Evolutionary conservation across 2,113 vertebrate genomes (phyloP), one percentile per base, ranked within the genome.

Genomic region (Myrmecophaga tridactyla): DNA sequence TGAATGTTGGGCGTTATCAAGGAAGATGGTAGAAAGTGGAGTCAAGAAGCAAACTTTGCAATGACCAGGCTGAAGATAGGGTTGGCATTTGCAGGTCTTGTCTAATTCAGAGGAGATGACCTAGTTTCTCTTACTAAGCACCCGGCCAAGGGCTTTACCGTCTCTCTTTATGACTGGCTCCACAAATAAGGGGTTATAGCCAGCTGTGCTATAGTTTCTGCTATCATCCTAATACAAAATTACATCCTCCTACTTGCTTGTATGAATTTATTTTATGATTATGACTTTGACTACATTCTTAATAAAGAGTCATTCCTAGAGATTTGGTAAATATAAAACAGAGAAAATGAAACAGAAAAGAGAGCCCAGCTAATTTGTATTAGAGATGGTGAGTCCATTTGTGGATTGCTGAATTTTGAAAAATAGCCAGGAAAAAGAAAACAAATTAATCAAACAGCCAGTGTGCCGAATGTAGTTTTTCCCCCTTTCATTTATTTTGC

Each of bases 331-430:
- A 82, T 94, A 77, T 34, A 46, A 86, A 77, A 34, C 18, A 25
- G 46, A 78, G 76, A 96, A 86, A 92, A 94, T 80, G 46, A 95
- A 93, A 94, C 41, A 95, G 56, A 94, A 96, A 89, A 89, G 91
- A 94, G 75, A 76, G 92, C 15, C 70, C 36, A 78, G 67, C 41
- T 96, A 77, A 84, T 94, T 93, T 96, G 36, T 89, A 85, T 82
- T 95, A 93, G 65, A 89, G 76, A 69, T 72, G 48, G 41, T 41
- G 63, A 94, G 90, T 82, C 48, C 48, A 53, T 94, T 96, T 94
- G 62, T n/a, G 9, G 43, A 73, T 93, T 97, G 69, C 62, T 82
- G 53, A 92, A 90, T 94, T 94, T 96, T 95, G 93, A 95, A 93
- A 95, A 73, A 89, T 93, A 89, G 14, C 75, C 89, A 85, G 41